Percentiles rank a stretch among this genome's conserved stretches.
Conservation (phyloP, 1,140 invertebrate species). For the Agrilus planipennis region DNA sequence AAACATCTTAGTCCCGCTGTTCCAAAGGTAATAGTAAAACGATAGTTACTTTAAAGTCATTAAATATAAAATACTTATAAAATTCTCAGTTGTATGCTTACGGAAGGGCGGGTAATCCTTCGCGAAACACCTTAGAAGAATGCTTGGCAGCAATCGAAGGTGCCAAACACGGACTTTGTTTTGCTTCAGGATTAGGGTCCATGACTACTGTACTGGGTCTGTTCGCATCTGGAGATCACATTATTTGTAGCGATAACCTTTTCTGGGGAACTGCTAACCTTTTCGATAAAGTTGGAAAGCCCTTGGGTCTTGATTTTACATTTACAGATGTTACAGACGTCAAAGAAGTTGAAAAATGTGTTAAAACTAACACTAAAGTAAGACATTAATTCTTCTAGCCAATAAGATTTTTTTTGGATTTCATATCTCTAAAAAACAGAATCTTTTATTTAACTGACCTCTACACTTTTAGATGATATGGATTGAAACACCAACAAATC, state of each 20-base stretch:
- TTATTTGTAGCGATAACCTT: constrained; percentile 85
- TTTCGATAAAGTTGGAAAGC: constrained; percentile 46
- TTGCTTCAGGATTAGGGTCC: constrained; percentile 84
- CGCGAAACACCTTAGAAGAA: constrained; percentile 75
- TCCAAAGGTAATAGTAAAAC: constrained; percentile 48
- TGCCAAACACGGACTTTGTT: constrained; percentile 73
- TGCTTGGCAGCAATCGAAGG: constrained; percentile 84
- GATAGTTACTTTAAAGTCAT: neutral
- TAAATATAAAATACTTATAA: neutral
- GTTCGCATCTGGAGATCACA: constrained; percentile 76
- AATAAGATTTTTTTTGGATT: neutral
- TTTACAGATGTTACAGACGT: constrained; percentile 74
- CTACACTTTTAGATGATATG: constrained; percentile 67
- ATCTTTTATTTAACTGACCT: too few relatives aligned
- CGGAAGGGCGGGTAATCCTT: constrained; percentile 89
- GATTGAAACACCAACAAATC: constrained; percentile 98
- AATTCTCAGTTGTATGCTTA: constrained; percentile 77
- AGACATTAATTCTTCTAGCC: too few relatives aligned
- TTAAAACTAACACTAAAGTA: constrained; percentile 81
- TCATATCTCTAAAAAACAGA: neutral
- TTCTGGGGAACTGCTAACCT: constrained; percentile 85
- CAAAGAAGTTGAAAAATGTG: constrained; percentile 51
- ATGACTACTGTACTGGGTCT: constrained; percentile 63
- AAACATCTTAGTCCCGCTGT: constrained; percentile 77
- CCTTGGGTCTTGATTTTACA: constrained; percentile 57